Evolutionary conservation across 1,140 invertebrate species (phyloP), one percentile per base, ranked within the genome.

Genomic region (Dendrolimus punctatus): DNA sequence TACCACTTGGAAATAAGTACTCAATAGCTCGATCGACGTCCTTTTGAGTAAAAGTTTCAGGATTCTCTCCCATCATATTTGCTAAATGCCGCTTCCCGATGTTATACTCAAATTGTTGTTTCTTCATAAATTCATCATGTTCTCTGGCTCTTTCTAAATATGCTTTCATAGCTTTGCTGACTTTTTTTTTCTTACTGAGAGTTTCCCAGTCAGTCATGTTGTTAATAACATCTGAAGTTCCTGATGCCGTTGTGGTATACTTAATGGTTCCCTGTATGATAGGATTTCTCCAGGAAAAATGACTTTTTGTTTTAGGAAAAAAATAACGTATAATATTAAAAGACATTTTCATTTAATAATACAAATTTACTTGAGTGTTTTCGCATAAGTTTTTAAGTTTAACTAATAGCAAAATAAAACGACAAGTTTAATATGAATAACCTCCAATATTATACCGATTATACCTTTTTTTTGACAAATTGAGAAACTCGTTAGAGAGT

Each of bases 61-160:
- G 91, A 89, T 99, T 93, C 80, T 93, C 91, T 4, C 97, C 97
- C 98, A 99, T 99, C 91, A 99, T 99, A 81, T 99, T 99, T 5
- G 98, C 98, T 51, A 99, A 90, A 89, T 99, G 96, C 37, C 96
- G 88, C 80, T 95, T 96, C 7, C 98, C 98, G 71, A 97, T 92
- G 73, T 96, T 92, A 86, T 93, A 99, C 66, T 98, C 94, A 53
- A 91, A 70, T 47, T 90, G 89, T 85, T 99, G 92, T 60, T 92
- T 90, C 68, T 93, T 91, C 89, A 99, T 95, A 73, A 98, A 96
- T 64, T 92, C 90, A 79, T 97, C 93, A 77, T 97, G 91, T 67
- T 92, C 91, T 78, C 89, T 89, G 36, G 95, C 93, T 73, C 95
- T 85, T 79, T 96, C 91, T 49, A 98, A 87, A 78, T 98, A 98